These are phyloP conservation scores for Drosophila pachea DNA, from an alignment of 1,140 invertebrate genomes.

Conservation along the genomic window DNA sequence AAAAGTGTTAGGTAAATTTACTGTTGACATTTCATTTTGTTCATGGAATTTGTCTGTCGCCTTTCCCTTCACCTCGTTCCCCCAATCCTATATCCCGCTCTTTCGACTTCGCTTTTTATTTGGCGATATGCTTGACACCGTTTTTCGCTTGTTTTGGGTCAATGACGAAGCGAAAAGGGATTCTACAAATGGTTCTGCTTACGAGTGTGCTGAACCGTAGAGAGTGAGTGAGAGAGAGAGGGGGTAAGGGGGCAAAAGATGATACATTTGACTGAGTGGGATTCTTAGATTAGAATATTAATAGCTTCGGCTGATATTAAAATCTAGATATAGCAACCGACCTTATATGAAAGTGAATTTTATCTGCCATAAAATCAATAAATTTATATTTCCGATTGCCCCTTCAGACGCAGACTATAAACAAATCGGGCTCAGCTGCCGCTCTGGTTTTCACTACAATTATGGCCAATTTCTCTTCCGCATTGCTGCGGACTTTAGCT, in stretches of 20 bases:
- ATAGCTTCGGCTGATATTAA: no score
- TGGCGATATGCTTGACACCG: slow-evolving; percentile 21
- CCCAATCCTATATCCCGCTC: slow-evolving; percentile 15
- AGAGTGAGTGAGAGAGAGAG: slow-evolving; percentile 11
- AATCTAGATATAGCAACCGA: no score
- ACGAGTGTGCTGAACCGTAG: slow-evolving; percentile 18
- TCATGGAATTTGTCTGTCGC: slow-evolving; percentile 66
- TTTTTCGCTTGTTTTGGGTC: slow-evolving; percentile 40
- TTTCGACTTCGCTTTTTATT: slow-evolving; percentile 8
- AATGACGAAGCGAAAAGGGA: slow-evolving; percentile 34
- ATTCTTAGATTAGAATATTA: no score
- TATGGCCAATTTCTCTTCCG: no score
- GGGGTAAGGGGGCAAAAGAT: slow-evolving; percentile 13
- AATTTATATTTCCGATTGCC: no score
- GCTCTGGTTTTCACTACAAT: no score
- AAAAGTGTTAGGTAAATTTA: slow-evolving; percentile 72
- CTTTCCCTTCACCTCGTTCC: slow-evolving; percentile 17
- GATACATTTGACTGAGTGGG: slow-evolving; percentile 4
- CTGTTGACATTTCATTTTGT: slow-evolving; percentile 76
- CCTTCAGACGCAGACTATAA: no score
- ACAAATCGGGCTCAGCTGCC: no score
- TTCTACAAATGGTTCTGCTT: slow-evolving; percentile 25
- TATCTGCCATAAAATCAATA: no score
- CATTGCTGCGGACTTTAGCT: no score
- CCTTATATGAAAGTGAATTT: no score